Base-by-base conservation (phyloP, 2,797 vertebrate genomes). In the Gallinago nigripennis region DNA sequence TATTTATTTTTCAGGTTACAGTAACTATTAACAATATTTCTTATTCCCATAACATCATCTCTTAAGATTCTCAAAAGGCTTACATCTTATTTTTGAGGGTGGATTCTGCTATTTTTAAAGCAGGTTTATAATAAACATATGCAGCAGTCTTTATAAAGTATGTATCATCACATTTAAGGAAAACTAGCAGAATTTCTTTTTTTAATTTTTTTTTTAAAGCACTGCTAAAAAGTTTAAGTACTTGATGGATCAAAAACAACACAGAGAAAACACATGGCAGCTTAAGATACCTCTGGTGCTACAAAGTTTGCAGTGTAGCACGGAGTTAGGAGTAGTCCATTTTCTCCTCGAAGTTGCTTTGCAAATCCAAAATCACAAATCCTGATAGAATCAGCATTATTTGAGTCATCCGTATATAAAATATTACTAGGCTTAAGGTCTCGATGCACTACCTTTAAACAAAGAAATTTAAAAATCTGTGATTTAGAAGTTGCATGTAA, bases 341-440 rank as follows among this genome's bases (percentile, higher is more conserved):
- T 99, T 82, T 99, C 99, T 84, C 99, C 99, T 54, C 99, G 97
- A 78, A 99, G 98, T 96, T 99, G 99, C 96, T 99, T 99, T 76
- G 99, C 99, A 88, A 99, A 99, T 50, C 99, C 99, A 96, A 99
- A 99, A 96, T 99, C 99, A 97, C 99, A 99, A 96, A 99, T 99
- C 82, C 98, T 98, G 94, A 99, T 99, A 35, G 99, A 99, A 96
- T 99, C 99, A 6, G 99, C 98, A 96, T 98, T 99, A 83, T 99
- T 99, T 33, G 99, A 99, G 94, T 99, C 98, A 65, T 99, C 99
- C 98, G 98, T 99, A 80, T 99, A 99, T 43, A 99, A 98, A 98
- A 99, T 99, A 98, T 99, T 99, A 97, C 99, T 99, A 95, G 99
- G 99, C 90, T 99, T 99, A 97, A 99, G 98, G 98, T 99, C 99